A percentile compares a stretch with the other conserved stretches of the same genome.
phyloP scores from a whole-genome alignment of 2,113 vertebrate genomes.

The Petaurus breviceps region DNA sequence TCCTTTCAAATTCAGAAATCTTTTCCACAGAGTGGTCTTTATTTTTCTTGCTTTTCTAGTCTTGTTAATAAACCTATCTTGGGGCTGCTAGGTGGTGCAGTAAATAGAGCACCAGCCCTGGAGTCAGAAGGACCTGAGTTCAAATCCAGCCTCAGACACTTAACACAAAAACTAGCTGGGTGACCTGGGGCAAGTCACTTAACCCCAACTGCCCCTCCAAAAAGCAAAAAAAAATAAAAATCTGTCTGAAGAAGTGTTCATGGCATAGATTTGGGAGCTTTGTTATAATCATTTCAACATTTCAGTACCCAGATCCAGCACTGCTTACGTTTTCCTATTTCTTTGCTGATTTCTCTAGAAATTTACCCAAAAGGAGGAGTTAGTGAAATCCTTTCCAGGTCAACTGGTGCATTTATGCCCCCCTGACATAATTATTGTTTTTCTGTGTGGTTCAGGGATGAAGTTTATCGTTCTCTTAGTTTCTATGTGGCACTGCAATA shows the following conservation, averaged over 20 bases:
- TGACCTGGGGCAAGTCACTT: no score
- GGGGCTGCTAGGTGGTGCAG: no score
- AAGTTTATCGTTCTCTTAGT: conserved; percentile 43
- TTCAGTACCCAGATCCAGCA: conserved; percentile 46
- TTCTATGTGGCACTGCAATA: conserved; percentile 34
- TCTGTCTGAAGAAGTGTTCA: conserved; percentile 65
- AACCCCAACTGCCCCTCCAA: no score
- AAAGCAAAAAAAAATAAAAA: no score
- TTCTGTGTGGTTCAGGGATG: background rate
- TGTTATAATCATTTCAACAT: conserved; percentile 61
- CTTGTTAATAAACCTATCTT: conserved; percentile 41
- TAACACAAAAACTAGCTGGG: no score
- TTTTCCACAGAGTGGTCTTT: conserved; percentile 8
- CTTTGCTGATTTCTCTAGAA: conserved; percentile 64
- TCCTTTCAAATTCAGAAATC: background rate
- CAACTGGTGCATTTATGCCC: conserved; percentile 49
- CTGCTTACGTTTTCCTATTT: conserved; percentile 41
- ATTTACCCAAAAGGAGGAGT: conserved; percentile 36
- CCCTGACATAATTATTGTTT: conserved; percentile 54
- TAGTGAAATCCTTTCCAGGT: conserved; percentile 42
- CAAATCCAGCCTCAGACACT: no score
- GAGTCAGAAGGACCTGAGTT: no score
- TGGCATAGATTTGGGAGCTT: conserved; percentile 50
- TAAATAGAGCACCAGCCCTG: no score
- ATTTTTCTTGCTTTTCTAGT: conserved; percentile 22